These are phyloP conservation scores for Dromiciops gliroides DNA, from an alignment of 2,113 vertebrate genomes.

Conservation along the genomic window DNA sequence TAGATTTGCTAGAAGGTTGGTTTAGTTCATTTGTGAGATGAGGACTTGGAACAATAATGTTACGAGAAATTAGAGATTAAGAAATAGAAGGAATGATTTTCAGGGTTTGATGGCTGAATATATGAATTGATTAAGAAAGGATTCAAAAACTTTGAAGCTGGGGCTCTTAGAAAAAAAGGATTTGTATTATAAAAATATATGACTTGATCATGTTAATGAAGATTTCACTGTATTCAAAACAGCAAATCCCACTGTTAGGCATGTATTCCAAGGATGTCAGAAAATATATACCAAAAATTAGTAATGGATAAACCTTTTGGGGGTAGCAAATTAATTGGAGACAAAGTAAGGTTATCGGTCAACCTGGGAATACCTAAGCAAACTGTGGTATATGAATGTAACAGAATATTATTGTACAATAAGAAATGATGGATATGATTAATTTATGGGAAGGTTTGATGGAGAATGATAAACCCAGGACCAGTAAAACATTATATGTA, in stretches of 20 bases:
- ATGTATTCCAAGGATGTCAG: not conserved
- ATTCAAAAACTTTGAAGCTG: not conserved
- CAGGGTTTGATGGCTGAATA: not conserved
- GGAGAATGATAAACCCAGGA: not conserved
- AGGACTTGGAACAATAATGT: not conserved
- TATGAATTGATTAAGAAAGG: not conserved
- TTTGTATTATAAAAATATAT: not conserved
- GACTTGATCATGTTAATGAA: not conserved
- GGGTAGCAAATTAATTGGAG: not conserved
- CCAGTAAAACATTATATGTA: not conserved
- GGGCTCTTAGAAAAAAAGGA: not conserved
- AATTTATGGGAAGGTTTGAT: not conserved
- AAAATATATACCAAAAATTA: not conserved
- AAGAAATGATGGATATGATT: not conserved
- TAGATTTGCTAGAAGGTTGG: not conserved
- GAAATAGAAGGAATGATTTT: not conserved
- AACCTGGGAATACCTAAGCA: not conserved
- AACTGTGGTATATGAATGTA: not conserved
- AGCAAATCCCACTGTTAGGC: not conserved
- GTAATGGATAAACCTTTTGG: not conserved
- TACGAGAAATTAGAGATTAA: not conserved
- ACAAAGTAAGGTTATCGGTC: not conserved
- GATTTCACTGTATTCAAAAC: not conserved
- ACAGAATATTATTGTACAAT: not conserved
- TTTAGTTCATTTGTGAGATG: not conserved